phyloP scores from a whole-genome alignment of 2,888 invertebrate species.

The Rhamnusium bicolor region DNA sequence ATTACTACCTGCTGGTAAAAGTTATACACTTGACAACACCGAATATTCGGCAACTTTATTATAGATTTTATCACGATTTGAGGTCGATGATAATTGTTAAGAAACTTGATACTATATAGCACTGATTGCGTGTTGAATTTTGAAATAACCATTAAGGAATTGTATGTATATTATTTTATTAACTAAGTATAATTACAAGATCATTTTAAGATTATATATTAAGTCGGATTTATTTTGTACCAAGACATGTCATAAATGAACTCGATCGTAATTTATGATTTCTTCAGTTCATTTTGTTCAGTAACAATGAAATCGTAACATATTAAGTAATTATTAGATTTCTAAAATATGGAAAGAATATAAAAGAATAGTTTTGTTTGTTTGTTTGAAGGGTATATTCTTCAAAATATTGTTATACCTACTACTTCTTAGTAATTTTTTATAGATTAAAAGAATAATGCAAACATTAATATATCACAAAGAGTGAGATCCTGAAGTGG shows the following conservation, averaged over 20 bases:
- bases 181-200: conserved; percentile 9
- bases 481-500: no score
- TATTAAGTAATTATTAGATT: conserved; percentile 3
- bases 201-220: conserved; percentile 6
- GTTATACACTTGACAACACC: conserved; percentile 33
- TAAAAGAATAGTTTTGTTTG: no score
- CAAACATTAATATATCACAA: no score
- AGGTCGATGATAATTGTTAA: conserved; percentile 13
- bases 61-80: conserved; percentile 36
- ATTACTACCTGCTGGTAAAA: conserved; percentile 46
- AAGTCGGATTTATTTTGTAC: conserved; percentile 2
- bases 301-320: conserved; percentile 12
- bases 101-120: conserved; percentile 22
- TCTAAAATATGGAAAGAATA: no score
- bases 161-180: conserved; percentile 6
- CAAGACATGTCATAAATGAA: conserved; percentile 1
- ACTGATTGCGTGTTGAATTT: neutral
- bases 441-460: no score
- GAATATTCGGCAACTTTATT: conserved; percentile 33
- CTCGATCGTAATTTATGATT: neutral
- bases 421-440: no score
- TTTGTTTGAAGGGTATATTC: no score
- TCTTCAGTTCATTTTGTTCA: neutral
- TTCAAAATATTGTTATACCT: no score
- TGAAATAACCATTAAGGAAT: conserved; percentile 14